These are phyloP conservation scores for Listrodromus nycthemerus DNA, from an alignment of 2,888 invertebrate species.

Conservation along the genomic window DNA sequence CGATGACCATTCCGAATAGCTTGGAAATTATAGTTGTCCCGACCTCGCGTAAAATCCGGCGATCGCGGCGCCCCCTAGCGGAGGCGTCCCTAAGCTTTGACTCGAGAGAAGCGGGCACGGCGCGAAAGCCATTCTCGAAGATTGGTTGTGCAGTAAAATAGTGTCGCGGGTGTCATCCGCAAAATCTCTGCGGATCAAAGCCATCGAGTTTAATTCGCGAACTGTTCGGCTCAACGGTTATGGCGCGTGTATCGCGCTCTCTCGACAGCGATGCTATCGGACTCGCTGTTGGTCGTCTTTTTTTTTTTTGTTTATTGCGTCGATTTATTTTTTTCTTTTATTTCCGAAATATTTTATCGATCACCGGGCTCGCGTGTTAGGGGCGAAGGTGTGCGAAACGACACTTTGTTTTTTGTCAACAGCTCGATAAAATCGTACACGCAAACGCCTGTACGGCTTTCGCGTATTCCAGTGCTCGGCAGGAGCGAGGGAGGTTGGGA, in stretches of 20 bases:
- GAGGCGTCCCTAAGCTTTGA: too few species aligned
- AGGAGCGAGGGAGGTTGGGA: neutral
- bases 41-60: too few species aligned
- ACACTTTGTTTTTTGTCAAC: constrained; percentile 52
- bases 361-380: constrained; percentile 14
- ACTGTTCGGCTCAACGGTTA: constrained; percentile 60
- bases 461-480: neutral
- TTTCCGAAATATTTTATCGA: constrained; percentile 8
- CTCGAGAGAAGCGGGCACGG: too few species aligned
- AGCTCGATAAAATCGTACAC: constrained; percentile 49
- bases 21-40: too few species aligned
- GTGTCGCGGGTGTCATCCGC: neutral
- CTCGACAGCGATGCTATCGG: constrained; percentile 28
- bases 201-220: constrained; percentile 57
- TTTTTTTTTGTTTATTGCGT: constrained; percentile 33
- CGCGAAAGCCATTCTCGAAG: neutral
- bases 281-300: constrained; percentile 12
- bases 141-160: neutral
- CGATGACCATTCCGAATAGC: too few species aligned
- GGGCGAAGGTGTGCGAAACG: constrained; percentile 1
- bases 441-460: constrained; percentile 23
- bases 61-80: too few species aligned
- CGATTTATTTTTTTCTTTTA: constrained; percentile 33
- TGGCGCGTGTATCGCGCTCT: constrained; percentile 50
- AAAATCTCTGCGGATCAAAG: constrained; percentile 17